Base-by-base conservation (phyloP, 2,113 vertebrate genomes). In the Myocastor coypus region DNA sequence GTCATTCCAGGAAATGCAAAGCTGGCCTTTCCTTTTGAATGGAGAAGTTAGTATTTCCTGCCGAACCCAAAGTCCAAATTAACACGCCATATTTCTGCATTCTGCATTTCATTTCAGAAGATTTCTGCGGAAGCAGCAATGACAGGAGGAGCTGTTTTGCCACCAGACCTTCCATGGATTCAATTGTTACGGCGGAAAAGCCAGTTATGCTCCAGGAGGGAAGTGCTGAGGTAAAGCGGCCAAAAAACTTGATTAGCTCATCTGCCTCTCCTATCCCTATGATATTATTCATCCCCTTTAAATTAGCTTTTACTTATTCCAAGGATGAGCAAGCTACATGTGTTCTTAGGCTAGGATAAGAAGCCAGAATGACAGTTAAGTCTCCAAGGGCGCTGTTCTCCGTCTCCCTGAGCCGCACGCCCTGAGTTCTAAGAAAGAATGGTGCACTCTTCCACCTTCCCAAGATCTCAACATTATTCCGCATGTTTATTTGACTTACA, bases 11-110 rank as follows among this genome's bases (percentile, higher is more conserved):
- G 83, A 91, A 92, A 69, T 50, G 10, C 63, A 92, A 82, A 19
- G 22, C 63, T 92, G 81, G 55, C 24, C 46, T 89, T 94, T 87
- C 64, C 50, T 75, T 55, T 63, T 92, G 68, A 90, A 96, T 9
- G 42, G 50, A 82, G 37, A 82, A 91, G 28, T 69, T 71, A 91
- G 71, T 94, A 89, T 57, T 80, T 86, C 24, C 77, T 11, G 46
- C 34, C 19, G 16, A 82, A 20, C 40, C 37, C 28, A 64, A 40
- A 37, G 32, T 71, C 22, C 34, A 69, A 71, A 71, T 55, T 73
- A 63, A 59, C 30, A 78, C 2, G 19, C 77, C 69, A 34, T 42
- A 37, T 20, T 71, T 83, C n/a, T 37, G 17, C 14, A 57, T 28
- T 40, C 71, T 37, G 55, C 5, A 1, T 42, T 64, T 55, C 30